Base-by-base conservation (phyloP, 2,888 invertebrate genomes). In the Polyploca ridens region DNA sequence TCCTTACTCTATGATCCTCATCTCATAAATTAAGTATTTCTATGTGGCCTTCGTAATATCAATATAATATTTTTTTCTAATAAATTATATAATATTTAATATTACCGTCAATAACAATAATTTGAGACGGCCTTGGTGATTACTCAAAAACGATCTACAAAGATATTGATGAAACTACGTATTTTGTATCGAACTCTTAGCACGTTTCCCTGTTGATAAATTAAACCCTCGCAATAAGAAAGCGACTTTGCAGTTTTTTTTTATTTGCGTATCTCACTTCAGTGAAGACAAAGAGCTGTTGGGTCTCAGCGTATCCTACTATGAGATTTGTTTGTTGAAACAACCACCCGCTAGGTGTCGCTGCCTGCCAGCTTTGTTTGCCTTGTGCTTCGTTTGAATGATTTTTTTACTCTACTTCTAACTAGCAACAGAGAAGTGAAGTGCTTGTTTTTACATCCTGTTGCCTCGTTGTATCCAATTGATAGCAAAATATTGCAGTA, bases 291-390 rank as follows among this genome's bases (percentile, higher is more conserved):
- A 65, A 63, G 59, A 16, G 59, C 59, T 63, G 58, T 65, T 62
- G 61, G 44, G 68, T 67, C 75, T 75, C 75, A 73, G 66, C 57
- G 49, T 19, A 35, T 62, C 67, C 46, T 62, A 58, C 66, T 69
- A 72, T 67, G 69, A 71, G 70, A 78, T 79, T 77, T 82, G 77
- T 77, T 78, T 79, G 76, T 67, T 62, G 67, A 68, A 68, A 71
- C 72, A 73, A 71, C 76, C 72, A 73, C 71, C 76, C 75, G 70
- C 70, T 63, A 44, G 58, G 58, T 66, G 69, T 66, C 54, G 66
- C 68, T 69, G 62, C 62, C 19, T 66, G 62, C 57, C 62, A 61
- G 71, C 70, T 64, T 75, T 77, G 75, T 78, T 76, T 72, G 68
- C 66, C 68, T 75, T 75, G 68, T 75, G 78, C 73, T 65, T 63